Evolutionary conservation across 2,888 invertebrate species (phyloP), one percentile per base, ranked within the genome.

Genomic region (Eupithecia pulchellata): DNA sequence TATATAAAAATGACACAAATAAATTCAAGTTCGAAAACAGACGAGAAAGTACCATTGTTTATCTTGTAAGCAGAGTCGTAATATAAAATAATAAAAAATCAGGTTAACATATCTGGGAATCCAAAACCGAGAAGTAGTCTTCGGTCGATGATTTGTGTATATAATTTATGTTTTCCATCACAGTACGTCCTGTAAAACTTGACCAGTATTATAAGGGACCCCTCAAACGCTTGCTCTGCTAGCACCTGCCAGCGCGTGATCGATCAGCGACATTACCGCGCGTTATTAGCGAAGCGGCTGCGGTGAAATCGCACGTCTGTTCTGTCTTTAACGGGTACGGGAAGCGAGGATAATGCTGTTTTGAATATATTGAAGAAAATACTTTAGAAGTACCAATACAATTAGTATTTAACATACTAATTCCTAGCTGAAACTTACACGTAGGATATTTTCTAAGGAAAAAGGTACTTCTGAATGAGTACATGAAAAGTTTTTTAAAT

Each of bases 251-350:
- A 64, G 68, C 25, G 66, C 42, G 71, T 82, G 86, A 86, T 85
- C 81, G 84, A 86, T 86, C 82, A 78, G 75, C 73, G 79, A 78
- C 79, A 79, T 78, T 74, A 77, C 80, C 72, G 71, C 72, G 71
- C 81, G 77, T 81, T 82, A 83, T 84, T 83, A 83, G 82, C 74
- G 81, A 30, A 74, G 84, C 81, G 81, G 81, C 72, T 81, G 84
- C 78, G 85, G 82, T 85, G 84, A 84, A 85, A 86, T 87, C 86
- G 88, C 88, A 81, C 81, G 82, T 80, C 79, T 80, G 79, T 76
- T 77, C 75, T 69, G 75, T 75, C 75, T 64, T 64, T 63, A 36
- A 25, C 52, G 27, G 67, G 77, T 81, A 11, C 9, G 20, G 25
- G 52, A 52, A 52, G 25, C 11, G 25, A 8, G 52, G 25, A 25